Evolutionary conservation across 64 coral and sea anemone genomes (phyloP), one percentile per base, ranked within the genome.

Genomic region (Anthopleura sola): DNA sequence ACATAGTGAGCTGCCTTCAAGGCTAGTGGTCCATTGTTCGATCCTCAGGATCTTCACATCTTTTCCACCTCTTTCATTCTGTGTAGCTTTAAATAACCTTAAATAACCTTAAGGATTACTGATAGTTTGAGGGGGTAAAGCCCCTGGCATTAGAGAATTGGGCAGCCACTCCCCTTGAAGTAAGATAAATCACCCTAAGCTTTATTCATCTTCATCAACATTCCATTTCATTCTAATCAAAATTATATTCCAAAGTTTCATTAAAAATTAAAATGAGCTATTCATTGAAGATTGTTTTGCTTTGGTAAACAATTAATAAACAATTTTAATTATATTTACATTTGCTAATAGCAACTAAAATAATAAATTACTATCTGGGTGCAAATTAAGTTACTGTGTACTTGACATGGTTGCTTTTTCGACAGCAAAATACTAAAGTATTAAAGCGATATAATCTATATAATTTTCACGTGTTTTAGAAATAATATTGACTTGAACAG

Each of bases 291-390:
- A 39, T 66, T 56, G 21, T 28, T 85, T 36, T 62, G 8, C 15
- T 36, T 64, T 39, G 38, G 55, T 39, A 85, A 40, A 85, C 56
- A 85, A 74, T 48, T 39, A 89, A 83, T 71, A 62, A 68, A 55
- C 48, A 82, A 69, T 81, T 75, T 89, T 71, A 89, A 82, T 50
- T 81, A 23, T 89, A 60, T 74, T 89, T 82, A 66, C 55, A 83
- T 68, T 88, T 68, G 57, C 20, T 50, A 82, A 82, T 82, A 66
- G 68, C 49, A 69, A 20, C 78, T 8, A 54, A 62, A 51, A 36
- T 31, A 71, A 71, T 34, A 71, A 32, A 31, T 71, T 71, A 34
- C 0, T 71, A 34, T 1, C 12, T 34, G n/a, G 12, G 66, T 28
- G 66, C 13, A 34, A 71, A 32, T 71, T 71, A 24, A 62, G 66